Evolutionary conservation across 2,113 vertebrate genomes (phyloP).

Genomic region (Rhodinocichla rosea): DNA sequence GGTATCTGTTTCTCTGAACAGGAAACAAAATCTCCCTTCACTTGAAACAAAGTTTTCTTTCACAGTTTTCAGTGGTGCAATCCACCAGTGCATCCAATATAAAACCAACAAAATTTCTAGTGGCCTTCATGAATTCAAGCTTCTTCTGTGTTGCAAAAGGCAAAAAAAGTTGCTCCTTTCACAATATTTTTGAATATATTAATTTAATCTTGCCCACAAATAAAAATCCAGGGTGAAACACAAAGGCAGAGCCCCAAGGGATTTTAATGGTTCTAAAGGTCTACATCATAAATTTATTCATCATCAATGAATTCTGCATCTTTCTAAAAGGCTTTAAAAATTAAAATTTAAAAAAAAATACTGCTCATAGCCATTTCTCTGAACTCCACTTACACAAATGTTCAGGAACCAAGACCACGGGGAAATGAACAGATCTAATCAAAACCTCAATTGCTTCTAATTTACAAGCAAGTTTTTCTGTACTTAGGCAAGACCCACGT

Average conservation of each 20-base stretch:
- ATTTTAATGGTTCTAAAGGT: neutral
- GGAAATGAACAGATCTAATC: slow-evolving; percentile 25
- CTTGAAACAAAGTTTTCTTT: neutral
- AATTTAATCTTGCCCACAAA: neutral
- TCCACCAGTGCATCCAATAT: neutral
- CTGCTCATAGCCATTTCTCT: slow-evolving; percentile 28
- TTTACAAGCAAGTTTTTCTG: slow-evolving; percentile 6
- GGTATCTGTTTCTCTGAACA: neutral
- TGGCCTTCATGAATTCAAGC: neutral
- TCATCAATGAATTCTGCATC: neutral
- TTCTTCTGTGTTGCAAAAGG: neutral
- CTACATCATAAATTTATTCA: slow-evolving; percentile 2
- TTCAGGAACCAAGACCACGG: slow-evolving; percentile 9
- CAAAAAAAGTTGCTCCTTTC: neutral
- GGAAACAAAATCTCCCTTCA: neutral
- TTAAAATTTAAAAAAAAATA: neutral
- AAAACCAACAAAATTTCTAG: neutral
- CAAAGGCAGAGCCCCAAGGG: neutral
- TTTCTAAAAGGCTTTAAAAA: neutral
- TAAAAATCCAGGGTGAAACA: neutral
- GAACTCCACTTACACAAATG: slow-evolving; percentile 17
- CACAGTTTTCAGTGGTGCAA: neutral
- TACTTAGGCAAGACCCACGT: neutral
- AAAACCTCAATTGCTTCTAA: slow-evolving; percentile 29
- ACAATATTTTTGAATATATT: neutral